Evolutionary conservation across 2,113 vertebrate genomes (phyloP), one percentile per base, ranked within the genome.

Genomic region (Channa maculata): DNA sequence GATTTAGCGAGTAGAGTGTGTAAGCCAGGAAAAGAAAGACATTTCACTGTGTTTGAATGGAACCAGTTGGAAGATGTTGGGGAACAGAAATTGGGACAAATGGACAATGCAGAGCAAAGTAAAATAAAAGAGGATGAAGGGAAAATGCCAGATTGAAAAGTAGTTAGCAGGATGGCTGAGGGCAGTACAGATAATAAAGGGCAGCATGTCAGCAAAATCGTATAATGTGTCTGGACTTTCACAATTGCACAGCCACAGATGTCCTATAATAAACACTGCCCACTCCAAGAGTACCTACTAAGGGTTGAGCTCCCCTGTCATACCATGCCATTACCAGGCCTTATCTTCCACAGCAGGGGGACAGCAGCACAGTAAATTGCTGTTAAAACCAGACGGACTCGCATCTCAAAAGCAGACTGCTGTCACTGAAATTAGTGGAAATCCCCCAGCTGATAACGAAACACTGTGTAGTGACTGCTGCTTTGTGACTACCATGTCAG

Each of bases 301-400:
- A 50, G 48, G 65, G 69, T 83, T 91, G 83, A 91, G 90, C 88
- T 86, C 61, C 66, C 24, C 72, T 73, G 88, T 80, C 84, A 80
- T 79, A 85, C 79, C 60, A 78, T 51, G 85, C 71, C 85, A 85
- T 87, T 72, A 88, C 82, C 84, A 83, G 67, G 71, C 77, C 76
- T 90, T 84, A 90, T 87, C 88, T 85, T 83, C 69, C 50, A 58
- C 83, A 62, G 74, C 60, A 74, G 71, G 73, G 63, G 61, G 54
- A 80, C 65, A 38, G 36, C 49, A 8, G 15, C 36, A 67, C 64
- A 82, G 65, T 79, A 79, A 87, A 80, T 81, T 12, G 44, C 79
- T 84, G 84, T 46, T 77, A 14, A 7, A 78, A 75, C 38, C 88
- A 85, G 84, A 81, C 88, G 88, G 50, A 52, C 43, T 67, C 65